Evolutionary conservation across 2,888 invertebrate genomes (phyloP).

Genomic region (Pasiphila rectangulata): DNA sequence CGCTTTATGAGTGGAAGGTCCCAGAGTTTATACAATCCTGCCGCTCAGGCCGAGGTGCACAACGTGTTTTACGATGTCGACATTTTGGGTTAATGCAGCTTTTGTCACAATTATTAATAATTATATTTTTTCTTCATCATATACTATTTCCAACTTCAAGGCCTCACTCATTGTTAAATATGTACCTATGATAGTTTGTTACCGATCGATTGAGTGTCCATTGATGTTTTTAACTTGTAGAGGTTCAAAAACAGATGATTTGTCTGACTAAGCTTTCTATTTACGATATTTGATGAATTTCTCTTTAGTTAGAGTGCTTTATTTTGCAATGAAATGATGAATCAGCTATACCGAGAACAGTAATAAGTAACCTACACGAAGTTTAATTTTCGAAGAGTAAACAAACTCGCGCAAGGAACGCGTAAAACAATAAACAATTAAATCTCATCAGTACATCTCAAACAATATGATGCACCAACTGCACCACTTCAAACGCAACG

Average conservation of each 20-base stretch:
- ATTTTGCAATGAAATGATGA: constrained; percentile 31
- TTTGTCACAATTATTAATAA: constrained; percentile 7
- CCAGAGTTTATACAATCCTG: constrained; percentile 51
- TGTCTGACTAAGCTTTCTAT: neutral
- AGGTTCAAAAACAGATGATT: too few relatives aligned
- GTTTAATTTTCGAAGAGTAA: constrained; percentile 45
- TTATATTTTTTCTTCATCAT: constrained; percentile 1
- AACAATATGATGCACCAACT: constrained; percentile 43
- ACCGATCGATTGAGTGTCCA: neutral
- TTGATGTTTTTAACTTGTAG: too few relatives aligned
- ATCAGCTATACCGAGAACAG: constrained; percentile 35
- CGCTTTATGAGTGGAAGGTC: constrained; percentile 59
- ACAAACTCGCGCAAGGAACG: constrained; percentile 43
- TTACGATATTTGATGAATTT: neutral
- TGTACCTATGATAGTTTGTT: too few relatives aligned
- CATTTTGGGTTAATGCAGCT: constrained; percentile 9
- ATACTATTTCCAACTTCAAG: neutral
- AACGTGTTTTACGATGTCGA: constrained; percentile 19
- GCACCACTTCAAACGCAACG: constrained; percentile 49
- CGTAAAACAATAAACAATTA: constrained; percentile 59
- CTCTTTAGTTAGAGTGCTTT: constrained; percentile 8
- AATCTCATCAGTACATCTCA: constrained; percentile 48
- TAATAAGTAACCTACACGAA: constrained; percentile 34
- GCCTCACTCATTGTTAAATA: neutral
- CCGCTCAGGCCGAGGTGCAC: constrained; percentile 45